Evolutionary conservation across 2,113 vertebrate genomes (phyloP), one percentile per base, ranked within the genome.

Genomic region (Perognathus longimembris): DNA sequence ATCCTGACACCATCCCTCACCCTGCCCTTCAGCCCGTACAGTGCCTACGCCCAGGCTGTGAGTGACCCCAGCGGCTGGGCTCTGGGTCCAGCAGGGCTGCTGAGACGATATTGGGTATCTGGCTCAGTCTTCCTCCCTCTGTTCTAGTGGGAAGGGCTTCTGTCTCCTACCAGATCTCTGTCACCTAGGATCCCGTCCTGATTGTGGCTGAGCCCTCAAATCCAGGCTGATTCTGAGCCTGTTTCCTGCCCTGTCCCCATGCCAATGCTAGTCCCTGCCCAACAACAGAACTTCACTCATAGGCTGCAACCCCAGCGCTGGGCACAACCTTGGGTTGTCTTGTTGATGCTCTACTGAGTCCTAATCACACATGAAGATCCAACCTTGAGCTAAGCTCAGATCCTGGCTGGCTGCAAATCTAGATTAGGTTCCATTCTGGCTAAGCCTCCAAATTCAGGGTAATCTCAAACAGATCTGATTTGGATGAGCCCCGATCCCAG

Each of bases 31-130:
- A 99, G 99, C 98, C 99, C 99, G 94, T 99, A 99, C 98, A 99
- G 99, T 97, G 99, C 99, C 95, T 99, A 99, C 94, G 99, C 99
- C 97, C 99, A 99, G 98, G 99, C 99, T 96, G 99, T 99, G 98
- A 99, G 99, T 99, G 97, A 93, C 93, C 89, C 50, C 32, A 1
- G 4, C 6, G 18, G 0, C 30, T 34, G 69, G 42, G 36, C 76
- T 63, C 45, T 7, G 30, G 40, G 83, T 80, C 45, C 38, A 4
- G 42, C 0, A 1, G 89, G 40, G 15, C 34, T 66, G 28, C 64
- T 1, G 1, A 18, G 26, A 21, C 81, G 10, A 1, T 24, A 3
- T 24, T 1, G 36, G 45, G 9, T 54, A 7, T 57, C 74, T 7
- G 26, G 36, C 64, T 82, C 88, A 32, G 32, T 3, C 63, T 77